A percentile compares a stretch with the other conserved stretches of the same genome.
Conservation (phyloP, 2,888 invertebrate genomes). For the Stenoptilia bipunctidactyla region DNA sequence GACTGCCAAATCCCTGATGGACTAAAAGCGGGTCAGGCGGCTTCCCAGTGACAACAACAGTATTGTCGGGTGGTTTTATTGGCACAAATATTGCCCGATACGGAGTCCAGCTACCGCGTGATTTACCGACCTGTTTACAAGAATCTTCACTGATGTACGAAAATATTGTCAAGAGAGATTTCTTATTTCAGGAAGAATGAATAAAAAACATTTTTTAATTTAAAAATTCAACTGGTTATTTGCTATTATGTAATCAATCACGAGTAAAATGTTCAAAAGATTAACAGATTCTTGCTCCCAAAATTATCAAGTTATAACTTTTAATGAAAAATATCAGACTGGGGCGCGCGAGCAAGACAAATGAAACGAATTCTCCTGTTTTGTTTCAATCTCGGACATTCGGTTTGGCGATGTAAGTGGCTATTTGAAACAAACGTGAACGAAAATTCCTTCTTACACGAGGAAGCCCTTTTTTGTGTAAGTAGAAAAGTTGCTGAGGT, state of each 20-base stretch:
- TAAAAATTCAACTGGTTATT: too few species aligned
- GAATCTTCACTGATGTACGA: conserved; percentile 47
- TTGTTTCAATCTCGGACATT: conserved; percentile 3
- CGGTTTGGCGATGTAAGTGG: conserved; percentile 7
- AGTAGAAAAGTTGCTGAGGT: conserved; percentile 53
- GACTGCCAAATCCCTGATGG: conserved; percentile 38
- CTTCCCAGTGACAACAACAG: conserved; percentile 63
- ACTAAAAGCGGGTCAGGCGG: conserved; percentile 56
- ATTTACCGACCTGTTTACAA: conserved; percentile 67
- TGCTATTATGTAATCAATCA: too few species aligned
- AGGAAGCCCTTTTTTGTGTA: conserved; percentile 35
- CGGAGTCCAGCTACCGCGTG: conserved; percentile 52
- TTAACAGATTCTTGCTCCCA: too few species aligned
- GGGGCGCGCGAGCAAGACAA: neutral
- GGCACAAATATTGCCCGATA: conserved; percentile 66
- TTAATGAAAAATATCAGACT: too few species aligned
- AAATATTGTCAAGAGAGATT: conserved; percentile 35
- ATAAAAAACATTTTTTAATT: too few species aligned
- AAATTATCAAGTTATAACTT: too few species aligned
- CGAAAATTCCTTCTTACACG: neutral
- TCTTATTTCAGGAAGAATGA: too few species aligned
- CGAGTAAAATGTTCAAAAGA: too few species aligned
- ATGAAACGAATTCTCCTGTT: conserved; percentile 9
- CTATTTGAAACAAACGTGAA: neutral
- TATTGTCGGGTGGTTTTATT: conserved; percentile 65